These are phyloP conservation scores for Chondrilla cf. caribensis DNA, from an alignment of 37 sponge, comb jelly and placozoan species.

Conservation along the genomic window DNA sequence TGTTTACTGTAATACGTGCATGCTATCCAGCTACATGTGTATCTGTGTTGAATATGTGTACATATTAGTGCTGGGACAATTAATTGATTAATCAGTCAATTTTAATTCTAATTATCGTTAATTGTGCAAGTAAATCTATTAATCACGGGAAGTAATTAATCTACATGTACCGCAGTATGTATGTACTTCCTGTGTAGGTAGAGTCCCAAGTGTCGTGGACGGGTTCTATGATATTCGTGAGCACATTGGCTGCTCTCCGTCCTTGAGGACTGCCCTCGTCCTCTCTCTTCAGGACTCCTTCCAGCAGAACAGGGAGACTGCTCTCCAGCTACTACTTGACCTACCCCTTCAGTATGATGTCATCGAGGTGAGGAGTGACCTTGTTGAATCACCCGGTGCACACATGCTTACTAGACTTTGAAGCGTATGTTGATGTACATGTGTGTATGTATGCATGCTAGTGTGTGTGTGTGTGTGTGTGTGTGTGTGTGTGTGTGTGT, in stretches of 20 bases:
- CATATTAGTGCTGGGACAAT: too few species aligned
- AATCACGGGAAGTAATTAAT: too few species aligned
- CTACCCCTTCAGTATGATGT: constrained; percentile 7
- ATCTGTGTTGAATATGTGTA: too few species aligned
- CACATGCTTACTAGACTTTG: too few species aligned
- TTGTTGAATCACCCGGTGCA: too few species aligned
- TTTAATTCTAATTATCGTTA: too few species aligned
- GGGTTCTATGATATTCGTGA: neutral
- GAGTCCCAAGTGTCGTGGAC: neutral
- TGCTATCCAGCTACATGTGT: too few species aligned
- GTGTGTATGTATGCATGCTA: neutral
- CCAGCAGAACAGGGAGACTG: constrained; percentile 40
- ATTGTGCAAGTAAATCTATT: too few species aligned
- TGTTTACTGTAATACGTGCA: too few species aligned
- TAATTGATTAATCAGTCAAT: too few species aligned
- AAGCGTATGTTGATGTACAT: constrained; percentile 1
- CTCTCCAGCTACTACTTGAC: constrained; percentile 30
- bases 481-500: too few species aligned
- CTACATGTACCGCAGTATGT: too few species aligned
- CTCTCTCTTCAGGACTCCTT: constrained; percentile 45
- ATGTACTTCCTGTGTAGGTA: neutral
- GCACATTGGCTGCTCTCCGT: neutral
- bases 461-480: neutral
- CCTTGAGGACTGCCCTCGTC: constrained; percentile 18
- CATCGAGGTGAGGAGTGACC: constrained; percentile 9